Evolutionary conservation across 2,113 vertebrate genomes (phyloP).

Genomic region (Odocoileus virginianus): DNA sequence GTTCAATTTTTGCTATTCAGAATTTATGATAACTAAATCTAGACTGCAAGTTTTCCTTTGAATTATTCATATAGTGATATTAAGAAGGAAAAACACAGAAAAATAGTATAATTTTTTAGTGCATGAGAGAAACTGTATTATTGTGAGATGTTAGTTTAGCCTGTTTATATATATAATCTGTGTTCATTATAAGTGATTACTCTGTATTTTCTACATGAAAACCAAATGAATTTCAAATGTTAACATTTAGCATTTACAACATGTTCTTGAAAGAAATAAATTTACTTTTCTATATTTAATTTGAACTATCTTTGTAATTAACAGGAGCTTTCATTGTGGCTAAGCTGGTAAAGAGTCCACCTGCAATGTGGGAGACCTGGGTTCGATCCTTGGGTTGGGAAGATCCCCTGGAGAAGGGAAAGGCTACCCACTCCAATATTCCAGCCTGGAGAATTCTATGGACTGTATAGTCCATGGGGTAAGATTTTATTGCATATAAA

Average conservation of each 20-base stretch:
- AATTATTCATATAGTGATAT: neutral
- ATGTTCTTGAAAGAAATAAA: neutral
- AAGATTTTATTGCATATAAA: neutral
- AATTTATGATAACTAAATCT: neutral
- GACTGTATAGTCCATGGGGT: neutral
- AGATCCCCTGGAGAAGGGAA: neutral
- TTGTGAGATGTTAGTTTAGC: neutral
- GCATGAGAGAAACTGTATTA: neutral
- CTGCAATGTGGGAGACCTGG: neutral
- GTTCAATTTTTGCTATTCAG: neutral
- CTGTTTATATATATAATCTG: neutral
- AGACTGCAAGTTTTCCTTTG: neutral
- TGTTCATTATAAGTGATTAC: neutral
- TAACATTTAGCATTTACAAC: neutral
- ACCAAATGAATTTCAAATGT: neutral
- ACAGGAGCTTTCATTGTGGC: neutral
- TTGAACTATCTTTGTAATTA: neutral
- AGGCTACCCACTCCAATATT: neutral
- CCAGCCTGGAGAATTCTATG: neutral
- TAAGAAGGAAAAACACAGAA: neutral
- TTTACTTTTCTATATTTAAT: neutral
- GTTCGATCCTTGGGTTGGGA: neutral
- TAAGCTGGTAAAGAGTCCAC: neutral
- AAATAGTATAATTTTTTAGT: neutral
- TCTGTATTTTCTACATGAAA: neutral